Base-by-base conservation (phyloP, 2,113 vertebrate genomes). In the Chionodraco myersi region DNA sequence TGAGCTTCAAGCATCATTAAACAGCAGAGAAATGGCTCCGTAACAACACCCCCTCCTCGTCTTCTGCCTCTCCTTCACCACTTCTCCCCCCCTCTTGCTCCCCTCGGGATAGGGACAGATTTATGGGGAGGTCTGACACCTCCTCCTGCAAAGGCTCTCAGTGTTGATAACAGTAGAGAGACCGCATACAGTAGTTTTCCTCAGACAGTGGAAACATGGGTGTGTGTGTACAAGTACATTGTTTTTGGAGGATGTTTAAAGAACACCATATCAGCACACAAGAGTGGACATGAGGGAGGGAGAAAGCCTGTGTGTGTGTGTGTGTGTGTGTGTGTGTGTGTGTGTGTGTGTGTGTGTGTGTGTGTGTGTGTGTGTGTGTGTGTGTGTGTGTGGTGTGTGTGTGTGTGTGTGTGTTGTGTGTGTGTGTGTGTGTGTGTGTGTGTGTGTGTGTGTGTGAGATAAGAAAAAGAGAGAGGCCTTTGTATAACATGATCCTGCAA, bases 191-290 rank as follows among this genome's bases (percentile, higher is more conserved):
- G 21, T 61, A n/a, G 30, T 70, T 82, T 53, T 44, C 85, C 59
- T 84, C 30, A 80, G 62, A 75, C 54, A 51, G 73, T 86, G 75
- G 49, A 85, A 83, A 72, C 59, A 44, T 56, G 80, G 41, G 61
- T 72, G 77, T 66, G 77, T 36, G 77, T 36, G 66, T 54, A 23
- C 3, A 10, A 58, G 74, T 72, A 60, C 82, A 79, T 88, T 91
- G 89, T 80, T 86, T 86, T 84, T 83, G 73, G 84, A 85, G 77
- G 75, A 79, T 88, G 88, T 87, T 87, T 85, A 87, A 88, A 89
- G 86, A 86, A 89, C 80, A 83, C 69, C n/a, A 58, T 85, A 90
- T 90, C 64, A 73, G 77, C 62, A 52, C 44, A 83, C 82, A 82
- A 75, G 57, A 80, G 44, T 62, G 68, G 76, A 53, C 81, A 69